phyloP scores from a whole-genome alignment of 2,113 vertebrate species.

The Cyprinus carpio region DNA sequence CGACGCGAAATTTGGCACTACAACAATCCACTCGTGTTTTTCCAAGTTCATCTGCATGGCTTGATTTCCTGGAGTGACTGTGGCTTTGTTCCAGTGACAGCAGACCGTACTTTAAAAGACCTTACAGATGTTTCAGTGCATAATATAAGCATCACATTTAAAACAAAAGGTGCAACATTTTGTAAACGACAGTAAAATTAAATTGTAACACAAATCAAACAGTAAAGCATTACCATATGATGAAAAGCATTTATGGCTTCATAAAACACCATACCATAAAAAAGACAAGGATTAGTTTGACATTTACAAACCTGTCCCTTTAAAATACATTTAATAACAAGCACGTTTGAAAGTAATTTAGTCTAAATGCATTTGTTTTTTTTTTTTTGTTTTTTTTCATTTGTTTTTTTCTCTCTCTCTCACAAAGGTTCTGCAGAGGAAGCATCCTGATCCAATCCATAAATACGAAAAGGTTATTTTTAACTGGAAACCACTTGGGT shows the following conservation, averaged over 20 bases:
- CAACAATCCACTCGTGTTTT: background rate
- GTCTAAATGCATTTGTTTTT: background rate
- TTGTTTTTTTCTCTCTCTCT: background rate
- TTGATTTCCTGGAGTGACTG: background rate
- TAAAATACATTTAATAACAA: slow-evolving; percentile 10
- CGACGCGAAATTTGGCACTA: slow-evolving; percentile 6
- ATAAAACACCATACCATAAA: slow-evolving; percentile 1
- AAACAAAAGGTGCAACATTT: background rate
- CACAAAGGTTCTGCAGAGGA: background rate
- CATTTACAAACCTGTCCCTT: background rate
- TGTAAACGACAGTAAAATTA: slow-evolving; percentile 14
- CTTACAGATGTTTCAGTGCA: slow-evolving; percentile 23
- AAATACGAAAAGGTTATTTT: background rate
- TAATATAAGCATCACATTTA: slow-evolving; percentile 4
- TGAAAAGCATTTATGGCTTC: slow-evolving; percentile 1
- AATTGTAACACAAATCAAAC: slow-evolving; percentile 17
- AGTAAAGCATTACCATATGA: background rate
- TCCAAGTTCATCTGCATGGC: slow-evolving; percentile 2
- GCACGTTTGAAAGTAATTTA: background rate
- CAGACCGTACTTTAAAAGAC: slow-evolving; percentile 16
- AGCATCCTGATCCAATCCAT: background rate
- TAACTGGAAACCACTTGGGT: background rate
- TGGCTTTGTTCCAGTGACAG: background rate
- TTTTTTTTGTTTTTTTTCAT: background rate
- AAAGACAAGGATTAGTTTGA: background rate